phyloP scores from a whole-genome alignment of 2,797 vertebrate species.

The Cuculus canorus region DNA sequence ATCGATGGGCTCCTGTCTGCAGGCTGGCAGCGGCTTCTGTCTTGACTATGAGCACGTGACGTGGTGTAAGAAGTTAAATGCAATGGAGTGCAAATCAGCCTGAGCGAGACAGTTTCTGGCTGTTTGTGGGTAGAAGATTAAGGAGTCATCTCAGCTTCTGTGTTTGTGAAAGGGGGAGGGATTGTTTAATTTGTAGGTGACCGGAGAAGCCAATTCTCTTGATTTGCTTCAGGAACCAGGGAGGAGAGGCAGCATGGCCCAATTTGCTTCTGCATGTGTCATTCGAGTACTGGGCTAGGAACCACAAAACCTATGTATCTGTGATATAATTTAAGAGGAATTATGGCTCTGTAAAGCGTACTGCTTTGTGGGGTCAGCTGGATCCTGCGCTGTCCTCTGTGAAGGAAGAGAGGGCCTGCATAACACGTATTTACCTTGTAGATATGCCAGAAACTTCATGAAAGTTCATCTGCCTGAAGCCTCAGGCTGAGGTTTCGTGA shows the following conservation, averaged over 20 bases:
- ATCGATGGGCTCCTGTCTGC: neutral
- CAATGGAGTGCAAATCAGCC: neutral
- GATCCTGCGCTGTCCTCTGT: neutral
- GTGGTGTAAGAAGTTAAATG: neutral
- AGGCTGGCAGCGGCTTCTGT: neutral
- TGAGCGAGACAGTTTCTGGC: neutral
- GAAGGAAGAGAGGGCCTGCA: neutral
- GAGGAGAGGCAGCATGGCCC: neutral
- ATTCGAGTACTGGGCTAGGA: neutral
- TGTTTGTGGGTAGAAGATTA: accelerated
- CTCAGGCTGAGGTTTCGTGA: neutral
- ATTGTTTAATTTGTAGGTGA: neutral
- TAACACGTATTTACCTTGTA: neutral
- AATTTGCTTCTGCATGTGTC: neutral
- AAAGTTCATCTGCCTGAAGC: neutral
- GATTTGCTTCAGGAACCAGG: neutral
- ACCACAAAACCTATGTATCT: accelerated
- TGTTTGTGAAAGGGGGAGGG: neutral
- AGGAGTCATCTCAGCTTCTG: neutral
- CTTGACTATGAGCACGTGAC: neutral
- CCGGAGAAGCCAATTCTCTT: neutral
- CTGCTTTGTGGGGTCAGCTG: neutral
- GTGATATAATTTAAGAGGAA: neutral
- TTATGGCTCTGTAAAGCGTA: neutral
- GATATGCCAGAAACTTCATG: neutral